Evolutionary conservation across 2,113 vertebrate genomes (phyloP), one percentile per base, ranked within the genome.

Genomic region (Coptodon rendalli): DNA sequence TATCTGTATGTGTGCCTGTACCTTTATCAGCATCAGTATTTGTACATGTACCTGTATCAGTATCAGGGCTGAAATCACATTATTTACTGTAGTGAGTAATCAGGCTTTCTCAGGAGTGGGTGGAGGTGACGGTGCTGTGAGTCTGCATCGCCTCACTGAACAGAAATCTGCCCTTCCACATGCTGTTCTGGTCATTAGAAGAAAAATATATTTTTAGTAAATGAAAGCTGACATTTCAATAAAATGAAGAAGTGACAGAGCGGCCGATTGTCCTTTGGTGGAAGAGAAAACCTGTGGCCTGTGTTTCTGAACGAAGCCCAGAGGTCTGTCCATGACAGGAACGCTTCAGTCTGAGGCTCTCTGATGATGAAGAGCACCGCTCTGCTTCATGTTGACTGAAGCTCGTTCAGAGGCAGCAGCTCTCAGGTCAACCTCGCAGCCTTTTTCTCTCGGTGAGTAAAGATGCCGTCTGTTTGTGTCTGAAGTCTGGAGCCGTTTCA

Each of bases 321-420:
- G 56, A 59, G 56, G 56, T 59, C 13, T 59, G 56, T 59, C 24
- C 56, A 59, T 59, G 56, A 59, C 24, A 59, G 56, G 7, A 63
- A 63, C 29, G 2, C 29, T 34, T 63, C 27, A 63, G 5, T 34
- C 59, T 19, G 29, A 61, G 59, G 59, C 5, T 34, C 16, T 61
- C 29, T 4, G 29, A 10, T 61, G 57, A 31, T 34, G 57, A 61
- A 61, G 29, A 10, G 59, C 29, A 34, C 1, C 16, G 3, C 29
- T 36, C 59, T 63, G 29, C 29, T 63, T 36, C 59, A 19, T 19
- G 29, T 63, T 63, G 59, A 63, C 16, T 19, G 29, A 19, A 63
- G 59, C 8, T 63, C 9, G 6, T 7, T 63, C 16, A 63, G 59
- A 63, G 40, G 29, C 29, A 17, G 59, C 59, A 34, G 29, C 59